Conservation (phyloP, 2,888 invertebrate genomes). For the Rhyacophila evoluta region DNA sequence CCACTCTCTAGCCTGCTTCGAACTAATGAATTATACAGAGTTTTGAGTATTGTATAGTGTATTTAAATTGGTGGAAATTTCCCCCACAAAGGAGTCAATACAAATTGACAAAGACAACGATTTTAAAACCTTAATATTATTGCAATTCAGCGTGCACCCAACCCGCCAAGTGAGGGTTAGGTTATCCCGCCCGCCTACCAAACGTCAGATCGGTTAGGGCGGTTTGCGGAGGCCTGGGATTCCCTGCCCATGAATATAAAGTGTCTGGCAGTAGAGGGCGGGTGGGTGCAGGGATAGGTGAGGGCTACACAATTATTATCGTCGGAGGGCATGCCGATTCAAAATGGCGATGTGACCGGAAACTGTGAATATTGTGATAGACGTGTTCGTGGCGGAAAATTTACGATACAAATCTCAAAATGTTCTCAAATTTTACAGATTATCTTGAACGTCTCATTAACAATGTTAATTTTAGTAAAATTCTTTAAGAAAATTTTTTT, state of each 20-base stretch:
- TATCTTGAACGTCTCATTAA: too few relatives aligned
- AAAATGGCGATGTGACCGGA: slow-evolving; percentile 22
- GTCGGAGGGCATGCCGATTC: slow-evolving; percentile 19
- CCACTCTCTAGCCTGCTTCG: too few relatives aligned
- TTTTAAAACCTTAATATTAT: not conserved
- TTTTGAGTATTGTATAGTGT: too few relatives aligned
- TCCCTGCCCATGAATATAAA: slow-evolving; percentile 22
- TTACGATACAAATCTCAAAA: too few relatives aligned
- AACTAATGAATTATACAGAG: too few relatives aligned
- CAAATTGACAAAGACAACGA: not conserved
- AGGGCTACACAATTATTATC: slow-evolving; percentile 2
- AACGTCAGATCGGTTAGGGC: slow-evolving; percentile 9
- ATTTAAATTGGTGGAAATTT: too few relatives aligned
- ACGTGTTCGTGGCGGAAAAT: too few relatives aligned
- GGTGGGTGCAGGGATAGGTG: not conserved
- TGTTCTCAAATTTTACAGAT: too few relatives aligned
- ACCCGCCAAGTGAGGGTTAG: not conserved
- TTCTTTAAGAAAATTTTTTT: too few relatives aligned
- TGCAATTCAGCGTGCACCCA: not conserved
- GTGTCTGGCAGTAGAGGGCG: not conserved
- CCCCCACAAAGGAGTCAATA: too few relatives aligned
- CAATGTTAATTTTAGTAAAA: too few relatives aligned
- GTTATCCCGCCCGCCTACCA: not conserved
- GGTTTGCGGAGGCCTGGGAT: slow-evolving; percentile 18
- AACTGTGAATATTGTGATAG: not conserved